Base-by-base conservation (phyloP, 2,888 invertebrate genomes). In the Pandemis corylana region DNA sequence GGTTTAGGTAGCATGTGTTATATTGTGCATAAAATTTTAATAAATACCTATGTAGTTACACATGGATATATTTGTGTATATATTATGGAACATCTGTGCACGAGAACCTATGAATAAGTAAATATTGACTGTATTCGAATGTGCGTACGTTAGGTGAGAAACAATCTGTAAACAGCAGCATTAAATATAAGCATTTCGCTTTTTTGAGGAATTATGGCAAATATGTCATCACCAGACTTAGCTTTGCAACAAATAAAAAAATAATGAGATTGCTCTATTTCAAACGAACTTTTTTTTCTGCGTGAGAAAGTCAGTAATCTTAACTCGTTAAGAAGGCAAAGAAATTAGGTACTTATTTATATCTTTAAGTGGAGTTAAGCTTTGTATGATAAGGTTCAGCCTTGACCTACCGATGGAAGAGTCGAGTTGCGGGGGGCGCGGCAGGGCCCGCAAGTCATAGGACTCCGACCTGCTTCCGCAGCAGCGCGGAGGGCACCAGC, bases 371-470 rank as follows among this genome's bases (percentile, higher is more conserved):
- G 12, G 41, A 62, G 62, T 62, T 62, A 41, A 41, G 42, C 41
- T 62, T 53, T 15, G 15, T 46, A 42, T 66, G 73, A 76, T 72
- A 77, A 68, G 59, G 13, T 28, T 7, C 20, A 71, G 56, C 85
- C 83, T 84, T 85, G 84, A 89, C 90, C 83, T 89, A 92, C 91
- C 89, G 77, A 83, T 86, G n/a, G 89, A 86, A 68, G 77, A 77
- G 73, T 87, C 88, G 78, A 89, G 81, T 69, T 81, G 83, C 7
- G 91, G 93, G 49, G 93, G 94, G 73, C 92, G 85, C 36, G 94
- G 94, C 72, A 94, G 77, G 73, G 91, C 91, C 80, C 85, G 89
- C 36, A 93, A 82, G 79, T 93, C 93, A 69, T 92, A 91, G 1
- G 91, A 90, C 63, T 89, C 89, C 0, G 85, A 81, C 67, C 80